These are phyloP conservation scores for Diglossa cyanea DNA, from an alignment of 2,797 vertebrate species.

Conservation along the genomic window DNA sequence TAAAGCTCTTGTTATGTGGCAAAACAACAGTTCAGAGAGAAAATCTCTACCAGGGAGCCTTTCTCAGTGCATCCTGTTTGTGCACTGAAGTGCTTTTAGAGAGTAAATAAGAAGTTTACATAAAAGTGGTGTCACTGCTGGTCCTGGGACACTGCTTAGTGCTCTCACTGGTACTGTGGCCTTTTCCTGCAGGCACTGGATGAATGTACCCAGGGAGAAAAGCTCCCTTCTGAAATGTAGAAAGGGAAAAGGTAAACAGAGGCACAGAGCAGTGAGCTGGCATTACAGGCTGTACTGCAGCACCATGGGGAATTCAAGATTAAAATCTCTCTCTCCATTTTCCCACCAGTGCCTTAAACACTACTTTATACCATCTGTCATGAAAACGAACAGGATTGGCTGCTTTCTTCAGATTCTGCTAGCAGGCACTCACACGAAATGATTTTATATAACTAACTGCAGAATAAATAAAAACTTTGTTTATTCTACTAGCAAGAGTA, in stretches of 20 bases:
- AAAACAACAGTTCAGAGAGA: background rate
- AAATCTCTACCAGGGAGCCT: background rate
- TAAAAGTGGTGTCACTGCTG: background rate
- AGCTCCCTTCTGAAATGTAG: background rate
- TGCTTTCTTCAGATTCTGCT: constrained; percentile 13
- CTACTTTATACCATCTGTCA: constrained; percentile 13
- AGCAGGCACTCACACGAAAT: background rate
- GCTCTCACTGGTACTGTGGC: background rate
- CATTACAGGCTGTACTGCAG: background rate
- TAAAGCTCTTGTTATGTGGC: background rate
- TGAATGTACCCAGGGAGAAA: background rate
- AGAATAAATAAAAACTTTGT: constrained; percentile 42
- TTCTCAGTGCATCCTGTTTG: background rate
- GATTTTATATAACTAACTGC: background rate
- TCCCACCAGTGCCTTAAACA: constrained; percentile 14
- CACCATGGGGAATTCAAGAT: background rate
- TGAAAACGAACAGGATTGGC: background rate
- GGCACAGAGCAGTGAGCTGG: background rate
- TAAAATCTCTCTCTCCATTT: constrained; percentile 14
- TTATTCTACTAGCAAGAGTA: constrained; percentile 34
- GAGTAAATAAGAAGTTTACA: background rate
- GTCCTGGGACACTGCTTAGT: background rate
- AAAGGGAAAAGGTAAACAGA: constrained; percentile 19
- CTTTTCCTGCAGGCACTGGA: background rate
- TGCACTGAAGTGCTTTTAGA: background rate